Base-by-base conservation (phyloP, 2,888 invertebrate genomes). In the Apamea epomidion region DNA sequence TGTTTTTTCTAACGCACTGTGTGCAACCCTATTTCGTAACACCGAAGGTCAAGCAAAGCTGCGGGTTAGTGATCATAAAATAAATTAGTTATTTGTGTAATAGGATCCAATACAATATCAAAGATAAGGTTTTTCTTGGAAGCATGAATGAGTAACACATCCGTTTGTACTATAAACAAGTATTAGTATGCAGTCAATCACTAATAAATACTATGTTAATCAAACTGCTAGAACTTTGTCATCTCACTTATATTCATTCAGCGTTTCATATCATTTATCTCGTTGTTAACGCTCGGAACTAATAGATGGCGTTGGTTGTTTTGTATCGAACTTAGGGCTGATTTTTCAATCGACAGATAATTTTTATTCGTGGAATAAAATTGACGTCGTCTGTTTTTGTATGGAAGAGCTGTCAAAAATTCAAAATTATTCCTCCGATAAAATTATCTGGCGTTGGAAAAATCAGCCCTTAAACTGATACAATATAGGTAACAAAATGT, bases 71-170 rank as follows among this genome's bases (percentile, higher is more conserved):
- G 77, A 82, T 72, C 74, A 67, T 71, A 84, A 75, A 71, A 83
- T 62, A 54, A 74, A 77, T 69, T 48, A 75, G 65, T 54, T 81
- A 85, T 86, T 67, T 76, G 45, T 89, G 79, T 78, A 87, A 84
- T 76, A 77, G 42, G 71, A 87, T 73, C 80, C 32, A 69, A 32
- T 86, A 74, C 72, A 81, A 80, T 76, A 76, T 68, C 58, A 72
- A 81, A 69, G 83, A 86, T 87, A 89, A 80, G 7, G 74, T 70
- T 84, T 87, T 89, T 82, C 87, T 90, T 58, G 74, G 85, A 88
- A 90, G 58, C 71, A 62, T 73, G 83, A 86, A 80, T 84, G 81
- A 87, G 77, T 84, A 83, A 85, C 68, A 85, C 74, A 88, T 87
- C 91, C 85, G 84, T 85, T 88, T 79, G 75, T 77, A 77, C 79